These are phyloP conservation scores for Lamellibrachia columna DNA, from an alignment of 2,888 invertebrate species.

Conservation along the genomic window DNA sequence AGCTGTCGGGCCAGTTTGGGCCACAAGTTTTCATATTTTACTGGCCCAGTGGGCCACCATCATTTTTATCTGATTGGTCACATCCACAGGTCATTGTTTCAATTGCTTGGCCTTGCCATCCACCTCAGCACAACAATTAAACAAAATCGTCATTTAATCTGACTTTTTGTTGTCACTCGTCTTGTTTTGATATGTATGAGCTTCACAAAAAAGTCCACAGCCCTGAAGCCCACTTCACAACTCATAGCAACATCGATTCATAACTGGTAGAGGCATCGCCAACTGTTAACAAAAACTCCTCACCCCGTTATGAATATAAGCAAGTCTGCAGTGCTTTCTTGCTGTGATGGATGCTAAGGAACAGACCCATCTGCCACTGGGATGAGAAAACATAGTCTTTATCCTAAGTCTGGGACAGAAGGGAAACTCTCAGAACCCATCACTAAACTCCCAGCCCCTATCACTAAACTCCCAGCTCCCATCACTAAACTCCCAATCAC, in stretches of 20 bases:
- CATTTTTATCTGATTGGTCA: too few species aligned
- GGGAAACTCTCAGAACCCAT: not conserved
- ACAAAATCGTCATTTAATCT: not conserved
- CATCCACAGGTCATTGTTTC: too few species aligned
- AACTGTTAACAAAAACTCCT: not conserved
- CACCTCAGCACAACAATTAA: not conserved
- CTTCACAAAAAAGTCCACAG: not conserved
- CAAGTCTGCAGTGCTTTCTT: not conserved
- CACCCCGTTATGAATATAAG: not conserved
- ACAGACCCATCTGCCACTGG: not conserved
- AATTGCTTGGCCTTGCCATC: too few species aligned
- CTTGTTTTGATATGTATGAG: not conserved
- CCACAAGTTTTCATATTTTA: too few species aligned
- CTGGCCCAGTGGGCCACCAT: too few species aligned
- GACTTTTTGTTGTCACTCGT: too few species aligned
- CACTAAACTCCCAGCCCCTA: not conserved
- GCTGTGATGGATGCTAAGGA: slow-evolving; percentile 10
- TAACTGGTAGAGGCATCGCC: not conserved
- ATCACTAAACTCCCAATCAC: not conserved
- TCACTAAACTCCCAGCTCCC: not conserved
- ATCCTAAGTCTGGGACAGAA: not conserved
- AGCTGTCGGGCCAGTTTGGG: too few species aligned
- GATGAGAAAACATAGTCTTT: not conserved
- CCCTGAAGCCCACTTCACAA: not conserved
- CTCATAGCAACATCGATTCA: not conserved